Conservation (phyloP, 1,140 invertebrate species). For the Neomicropteryx cornuta region DNA sequence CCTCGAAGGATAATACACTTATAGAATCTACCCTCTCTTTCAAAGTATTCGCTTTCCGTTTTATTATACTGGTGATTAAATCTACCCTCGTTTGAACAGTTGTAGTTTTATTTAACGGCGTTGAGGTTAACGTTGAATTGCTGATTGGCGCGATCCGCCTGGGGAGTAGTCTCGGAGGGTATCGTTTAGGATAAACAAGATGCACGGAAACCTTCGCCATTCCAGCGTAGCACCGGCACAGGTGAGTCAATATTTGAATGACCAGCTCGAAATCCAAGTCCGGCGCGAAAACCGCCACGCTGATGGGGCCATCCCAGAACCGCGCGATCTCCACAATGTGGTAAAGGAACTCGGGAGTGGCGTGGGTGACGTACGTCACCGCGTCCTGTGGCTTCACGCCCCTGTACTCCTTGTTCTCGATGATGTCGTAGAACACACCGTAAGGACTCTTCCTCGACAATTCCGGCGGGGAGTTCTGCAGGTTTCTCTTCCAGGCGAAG, state of each 20-base stretch:
- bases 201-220: slow-evolving; percentile 63
- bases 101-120: neutral
- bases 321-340: slow-evolving; percentile 56
- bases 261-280: slow-evolving; percentile 50
- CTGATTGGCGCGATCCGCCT: too few relatives aligned
- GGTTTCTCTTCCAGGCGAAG: slow-evolving; percentile 37
- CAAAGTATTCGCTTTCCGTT: slow-evolving; percentile 21
- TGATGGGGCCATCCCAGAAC: slow-evolving; percentile 63
- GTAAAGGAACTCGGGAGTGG: slow-evolving; percentile 61
- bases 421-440: slow-evolving; percentile 52
- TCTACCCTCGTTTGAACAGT: neutral
- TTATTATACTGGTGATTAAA: slow-evolving; percentile 1
- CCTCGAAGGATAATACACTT: slow-evolving; percentile 20
- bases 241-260: slow-evolving; percentile 46
- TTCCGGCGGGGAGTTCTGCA: slow-evolving; percentile 43
- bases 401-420: slow-evolving; percentile 29
- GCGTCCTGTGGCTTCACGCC: slow-evolving; percentile 27
- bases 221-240: slow-evolving; percentile 50
- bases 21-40: slow-evolving; percentile 13
- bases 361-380: slow-evolving; percentile 62
- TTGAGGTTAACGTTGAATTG: neutral
- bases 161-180: slow-evolving; percentile 20
- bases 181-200: slow-evolving; percentile 46
- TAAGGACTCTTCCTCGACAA: slow-evolving; percentile 42
- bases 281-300: slow-evolving; percentile 60